Base-by-base conservation (phyloP, 2,113 vertebrate species). In the Dromiciops gliroides region DNA sequence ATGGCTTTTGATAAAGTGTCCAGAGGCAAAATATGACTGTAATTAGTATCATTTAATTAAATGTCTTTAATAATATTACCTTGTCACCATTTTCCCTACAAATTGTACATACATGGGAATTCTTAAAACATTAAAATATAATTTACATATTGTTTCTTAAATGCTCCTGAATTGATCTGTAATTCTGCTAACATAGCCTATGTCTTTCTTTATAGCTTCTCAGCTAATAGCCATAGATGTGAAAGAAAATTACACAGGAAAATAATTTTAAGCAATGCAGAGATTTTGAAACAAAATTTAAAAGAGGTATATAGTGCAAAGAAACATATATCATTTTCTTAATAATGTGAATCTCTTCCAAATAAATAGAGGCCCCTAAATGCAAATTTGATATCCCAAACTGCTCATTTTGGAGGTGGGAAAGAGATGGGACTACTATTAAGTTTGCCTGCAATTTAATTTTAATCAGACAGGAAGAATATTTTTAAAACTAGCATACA, bases 101-200 rank as follows among this genome's bases (percentile, higher is more conserved):
- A 75, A 14, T 95, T 97, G 91, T 95, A 47, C 75, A 52, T 95
- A 48, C 48, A 95, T 95, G 89, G 95, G 51, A 97, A 94, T 93
- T 48, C 31, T 91, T 96, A 93, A 96, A 75, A 96, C 91, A 94
- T 96, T 96, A 95, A 96, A 47, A 94, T 10, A 92, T 90, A 95
- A 97, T 91, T 96, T 94, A 94, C n/a, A 52, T 83, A 51, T 90
- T 91, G 92, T 52, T 90, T 60, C 91, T 89, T 89, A 92, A 93
- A 89, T 37, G 92, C 83, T 94, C 96, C 37, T 22, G 90, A 97
- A 97, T 97, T 97, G 92, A 97, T 98, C 97, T 95, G 92, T 92
- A 98, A 94, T 97, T 97, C 96, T 96, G 83, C 60, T 97, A 96
- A 97, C 97, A 98, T 96, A 97, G 91, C 95, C 89, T 0, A 1